Percentiles rank a stretch among this genome's conserved stretches.
Conservation (phyloP, 2,888 invertebrate species). For the Branchellion lobata region DNA sequence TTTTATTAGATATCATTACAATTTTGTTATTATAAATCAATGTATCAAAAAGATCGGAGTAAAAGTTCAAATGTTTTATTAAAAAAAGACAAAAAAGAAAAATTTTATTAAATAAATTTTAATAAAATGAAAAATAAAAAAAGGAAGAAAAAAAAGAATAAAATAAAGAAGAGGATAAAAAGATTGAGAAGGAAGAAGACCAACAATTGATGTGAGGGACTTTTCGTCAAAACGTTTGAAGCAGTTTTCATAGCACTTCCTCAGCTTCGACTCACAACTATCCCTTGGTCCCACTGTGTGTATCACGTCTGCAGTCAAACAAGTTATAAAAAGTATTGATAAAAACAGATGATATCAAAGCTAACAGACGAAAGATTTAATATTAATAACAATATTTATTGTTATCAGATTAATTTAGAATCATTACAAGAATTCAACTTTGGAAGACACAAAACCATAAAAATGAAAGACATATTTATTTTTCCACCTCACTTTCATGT, state of each 20-base stretch:
- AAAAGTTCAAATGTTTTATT: background rate
- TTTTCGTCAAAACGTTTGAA: conserved; percentile 18
- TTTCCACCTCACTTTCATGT: no score
- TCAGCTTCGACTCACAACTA: conserved; percentile 66
- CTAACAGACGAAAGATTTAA: no score
- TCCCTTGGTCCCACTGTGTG: conserved; percentile 85
- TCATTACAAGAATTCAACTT: no score
- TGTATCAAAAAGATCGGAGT: background rate
- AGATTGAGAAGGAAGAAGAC: conserved; percentile 17
- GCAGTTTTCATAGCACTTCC: conserved; percentile 35
- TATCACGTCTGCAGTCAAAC: conserved; percentile 76
- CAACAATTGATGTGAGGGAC: conserved; percentile 37
- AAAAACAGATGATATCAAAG: conserved; percentile 2
- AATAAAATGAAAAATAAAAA: background rate
- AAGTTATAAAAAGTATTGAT: background rate
- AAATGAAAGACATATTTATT: no score
- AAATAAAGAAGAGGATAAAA: conserved; percentile 6
- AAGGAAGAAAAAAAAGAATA: background rate
- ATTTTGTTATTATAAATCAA: no score
- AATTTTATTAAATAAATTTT: background rate
- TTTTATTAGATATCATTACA: no score
- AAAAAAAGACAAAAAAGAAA: background rate
- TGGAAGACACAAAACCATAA: no score
- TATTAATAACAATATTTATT: no score
- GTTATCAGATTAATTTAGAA: no score